Base-by-base conservation (phyloP, 1,140 invertebrate genomes). In the Nilaparvata lugens region DNA sequence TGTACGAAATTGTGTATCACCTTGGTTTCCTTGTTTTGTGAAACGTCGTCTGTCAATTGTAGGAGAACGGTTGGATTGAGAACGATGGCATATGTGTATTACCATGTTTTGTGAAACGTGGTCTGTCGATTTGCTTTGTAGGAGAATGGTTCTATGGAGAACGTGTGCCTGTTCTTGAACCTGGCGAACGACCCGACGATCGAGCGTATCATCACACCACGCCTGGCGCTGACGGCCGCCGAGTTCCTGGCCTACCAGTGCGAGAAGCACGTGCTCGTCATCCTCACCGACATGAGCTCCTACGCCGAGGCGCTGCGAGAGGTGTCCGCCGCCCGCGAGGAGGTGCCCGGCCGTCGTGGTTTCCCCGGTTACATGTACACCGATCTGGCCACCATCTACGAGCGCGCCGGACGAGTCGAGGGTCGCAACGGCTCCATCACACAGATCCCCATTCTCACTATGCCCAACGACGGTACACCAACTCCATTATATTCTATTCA, bases 331-430 rank as follows among this genome's bases (percentile, higher is more conserved):
- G 95, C 95, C 68, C 83, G 95, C 75, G 95, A 98, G 78, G 95
- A 98, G 78, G 92, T 95, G 65, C 92, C 92, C 48, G 92, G 93
- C 72, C 84, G 92, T 76, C 84, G 92, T 78, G 93, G 93, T 84
- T 95, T 93, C 81, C 89, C 93, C 68, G 95, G 95, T 85, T 97
- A 97, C 83, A 97, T 98, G 95, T 98, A 98, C 91, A 98, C 95
- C 38, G 94, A 98, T 89, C 88, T 98, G 81, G 95, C 95, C 42
- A 98, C 95, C 5, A 97, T 98, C 71, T 98, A 98, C 74, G 95
- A 98, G 77, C 82, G 95, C 67, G 95, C 95, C 68, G 95, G 95
- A 43, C 88, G 95, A 74, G 95, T 98, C 16, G 93, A 97, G 74
- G 95, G 95, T 18, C 83, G 95, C 67, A 96, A 95, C 73, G 95